Evolutionary conservation across 2,797 vertebrate species (phyloP).

Genomic region (Triplophysa bombifrons): DNA sequence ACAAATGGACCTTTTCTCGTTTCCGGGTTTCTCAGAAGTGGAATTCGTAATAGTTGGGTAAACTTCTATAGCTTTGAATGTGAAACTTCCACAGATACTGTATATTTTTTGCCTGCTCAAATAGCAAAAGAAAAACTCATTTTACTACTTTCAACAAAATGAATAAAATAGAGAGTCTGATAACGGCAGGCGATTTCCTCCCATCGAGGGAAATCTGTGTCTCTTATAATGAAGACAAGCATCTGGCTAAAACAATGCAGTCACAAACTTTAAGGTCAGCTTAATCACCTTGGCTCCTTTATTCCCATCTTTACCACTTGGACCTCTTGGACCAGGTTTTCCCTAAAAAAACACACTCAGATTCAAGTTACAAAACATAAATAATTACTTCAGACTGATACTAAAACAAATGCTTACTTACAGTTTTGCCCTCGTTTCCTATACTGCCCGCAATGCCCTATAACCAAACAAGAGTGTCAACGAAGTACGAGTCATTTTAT

Average conservation of each 20-base stretch:
- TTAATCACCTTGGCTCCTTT: constrained; percentile 71
- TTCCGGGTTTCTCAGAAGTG: too few species aligned
- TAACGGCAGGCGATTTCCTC: background rate
- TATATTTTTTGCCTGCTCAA: too few species aligned
- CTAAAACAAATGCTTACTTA: constrained; percentile 61
- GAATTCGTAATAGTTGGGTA: too few species aligned
- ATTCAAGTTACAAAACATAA: background rate
- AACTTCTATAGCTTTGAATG: too few species aligned
- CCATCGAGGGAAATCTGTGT: background rate
- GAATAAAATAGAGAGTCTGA: too few species aligned
- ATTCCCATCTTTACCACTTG: constrained; percentile 71
- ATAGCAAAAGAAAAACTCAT: background rate
- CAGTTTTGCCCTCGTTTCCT: constrained; percentile 75
- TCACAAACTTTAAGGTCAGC: background rate
- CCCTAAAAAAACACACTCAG: constrained; percentile 66
- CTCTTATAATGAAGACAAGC: constrained; percentile 1
- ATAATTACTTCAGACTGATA: background rate
- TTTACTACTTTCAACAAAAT: too few species aligned
- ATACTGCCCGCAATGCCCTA: constrained; percentile 72
- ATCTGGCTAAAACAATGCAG: background rate
- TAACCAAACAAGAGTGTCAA: constrained; percentile 31
- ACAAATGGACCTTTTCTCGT: background rate
- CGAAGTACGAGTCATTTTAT: background rate
- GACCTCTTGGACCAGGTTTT: constrained; percentile 71
- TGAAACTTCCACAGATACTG: too few species aligned